Evolutionary conservation across 1,140 invertebrate species (phyloP).

Genomic region (Aphaenogaster floridana): DNA sequence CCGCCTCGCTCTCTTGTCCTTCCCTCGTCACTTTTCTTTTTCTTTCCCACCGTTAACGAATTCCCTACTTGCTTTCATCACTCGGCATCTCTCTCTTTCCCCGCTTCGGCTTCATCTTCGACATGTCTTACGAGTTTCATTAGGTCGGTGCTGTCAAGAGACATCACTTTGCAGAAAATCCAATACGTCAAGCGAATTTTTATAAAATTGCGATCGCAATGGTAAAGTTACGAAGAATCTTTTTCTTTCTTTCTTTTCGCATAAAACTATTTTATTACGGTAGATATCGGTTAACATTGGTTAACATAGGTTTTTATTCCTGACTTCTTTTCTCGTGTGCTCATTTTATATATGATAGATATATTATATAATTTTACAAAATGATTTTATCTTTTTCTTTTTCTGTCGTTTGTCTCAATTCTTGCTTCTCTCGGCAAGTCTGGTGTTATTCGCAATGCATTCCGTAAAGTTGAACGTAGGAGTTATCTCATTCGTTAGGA

Average conservation of each 20-base stretch:
- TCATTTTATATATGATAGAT: neutral
- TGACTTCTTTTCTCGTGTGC: neutral
- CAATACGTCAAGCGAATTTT: neutral
- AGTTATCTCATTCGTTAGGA: neutral
- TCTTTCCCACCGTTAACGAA: slow-evolving; percentile 33
- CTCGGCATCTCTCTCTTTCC: neutral
- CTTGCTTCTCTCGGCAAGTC: neutral
- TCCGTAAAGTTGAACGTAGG: slow-evolving; percentile 33
- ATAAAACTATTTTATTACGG: neutral
- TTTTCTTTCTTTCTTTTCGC: neutral
- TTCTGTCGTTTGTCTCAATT: neutral
- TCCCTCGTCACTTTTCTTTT: slow-evolving; percentile 10
- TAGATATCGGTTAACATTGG: neutral
- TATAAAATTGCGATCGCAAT: neutral
- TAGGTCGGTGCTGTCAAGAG: neutral
- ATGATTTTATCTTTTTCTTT: neutral
- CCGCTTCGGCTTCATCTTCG: neutral
- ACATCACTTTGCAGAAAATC: neutral
- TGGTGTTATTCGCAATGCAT: slow-evolving; percentile 1
- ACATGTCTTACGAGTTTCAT: slow-evolving; percentile 27
- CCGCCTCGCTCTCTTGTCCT: neutral
- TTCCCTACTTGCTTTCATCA: slow-evolving; percentile 6
- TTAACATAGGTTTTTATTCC: neutral
- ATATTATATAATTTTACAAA: neutral
- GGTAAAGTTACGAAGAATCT: neutral